These are phyloP conservation scores for Papilio aristodemus DNA, from an alignment of 1,140 invertebrate species.

Conservation along the genomic window DNA sequence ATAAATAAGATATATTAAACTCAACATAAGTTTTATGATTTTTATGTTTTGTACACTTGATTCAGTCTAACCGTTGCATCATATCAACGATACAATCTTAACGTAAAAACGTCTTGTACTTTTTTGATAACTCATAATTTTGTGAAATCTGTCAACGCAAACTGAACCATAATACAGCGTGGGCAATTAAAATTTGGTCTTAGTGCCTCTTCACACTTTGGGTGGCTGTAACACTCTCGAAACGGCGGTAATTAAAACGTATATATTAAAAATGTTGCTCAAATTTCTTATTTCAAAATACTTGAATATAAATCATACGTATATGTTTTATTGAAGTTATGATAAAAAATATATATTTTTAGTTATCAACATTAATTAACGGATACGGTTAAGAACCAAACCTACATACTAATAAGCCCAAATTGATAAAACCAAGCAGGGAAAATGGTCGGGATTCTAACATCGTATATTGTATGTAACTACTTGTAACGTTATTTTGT, in stretches of 20 bases:
- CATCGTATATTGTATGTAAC: no score
- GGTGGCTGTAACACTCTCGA: neutral
- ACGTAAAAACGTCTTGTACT: neutral
- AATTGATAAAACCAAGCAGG: no score
- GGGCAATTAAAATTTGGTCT: neutral
- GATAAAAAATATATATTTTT: no score
- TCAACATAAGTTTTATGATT: conserved; percentile 1
- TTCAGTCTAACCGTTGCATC: neutral
- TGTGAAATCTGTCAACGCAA: neutral
- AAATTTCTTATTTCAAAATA: neutral
- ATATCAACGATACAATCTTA: neutral
- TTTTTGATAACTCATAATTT: no score
- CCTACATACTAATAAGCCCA: no score
- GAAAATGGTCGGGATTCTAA: no score
- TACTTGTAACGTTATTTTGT: no score
- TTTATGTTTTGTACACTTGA: neutral
- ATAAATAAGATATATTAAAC: no score
- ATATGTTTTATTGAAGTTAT: no score
- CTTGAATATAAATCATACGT: no score
- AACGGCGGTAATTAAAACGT: neutral
- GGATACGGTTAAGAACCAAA: no score
- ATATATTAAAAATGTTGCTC: neutral
- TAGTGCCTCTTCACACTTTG: neutral
- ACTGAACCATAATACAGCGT: neutral
- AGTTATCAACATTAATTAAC: no score